Evolutionary conservation across 1,140 invertebrate genomes (phyloP), one percentile per base, ranked within the genome.

Genomic region (Trichogramma pretiosum): DNA sequence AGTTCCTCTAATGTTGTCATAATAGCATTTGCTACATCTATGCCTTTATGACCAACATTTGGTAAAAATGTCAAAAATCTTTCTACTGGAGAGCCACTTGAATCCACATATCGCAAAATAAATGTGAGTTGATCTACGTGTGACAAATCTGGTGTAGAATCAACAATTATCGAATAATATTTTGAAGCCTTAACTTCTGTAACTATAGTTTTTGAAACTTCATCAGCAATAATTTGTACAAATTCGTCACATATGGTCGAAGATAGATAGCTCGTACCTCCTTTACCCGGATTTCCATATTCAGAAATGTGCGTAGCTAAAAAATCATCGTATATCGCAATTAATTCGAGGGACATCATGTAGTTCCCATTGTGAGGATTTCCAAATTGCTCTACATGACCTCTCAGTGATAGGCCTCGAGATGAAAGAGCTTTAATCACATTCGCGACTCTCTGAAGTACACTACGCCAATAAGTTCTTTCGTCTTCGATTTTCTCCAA

Each of bases 241-340:
- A 54, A 33, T 39, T 54, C 39, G 44, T 63, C 53, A 48, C 56
- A 67, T 35, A 61, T 62, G 16, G 43, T 58, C 18, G 39, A 42
- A 17, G 62, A 68, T 23, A 57, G 40, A 46, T 62, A 62, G 21
- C 46, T 54, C 5, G 48, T 52, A 10, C 43, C 48, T 21, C 53
- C 55, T 42, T 26, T 49, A 38, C 50, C 55, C 48, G 54, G 54
- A 39, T 59, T 57, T 17, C 22, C 51, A 41, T 40, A 30, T 3
- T 18, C 32, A 48, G 40, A 38, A 5, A 57, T 56, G 39, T 60
- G 57, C 24, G 50, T 48, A 16, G 30, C 47, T 26, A 56, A 42
- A 43, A 62, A 53, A 23, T 48, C 26, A 46, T 60, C 54, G 19
- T 54, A 57, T 47, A 41, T 32, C 9, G 46, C 24, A 7, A 60